Evolutionary conservation across 2,113 vertebrate species (phyloP).

Genomic region (Prolemur simus): DNA sequence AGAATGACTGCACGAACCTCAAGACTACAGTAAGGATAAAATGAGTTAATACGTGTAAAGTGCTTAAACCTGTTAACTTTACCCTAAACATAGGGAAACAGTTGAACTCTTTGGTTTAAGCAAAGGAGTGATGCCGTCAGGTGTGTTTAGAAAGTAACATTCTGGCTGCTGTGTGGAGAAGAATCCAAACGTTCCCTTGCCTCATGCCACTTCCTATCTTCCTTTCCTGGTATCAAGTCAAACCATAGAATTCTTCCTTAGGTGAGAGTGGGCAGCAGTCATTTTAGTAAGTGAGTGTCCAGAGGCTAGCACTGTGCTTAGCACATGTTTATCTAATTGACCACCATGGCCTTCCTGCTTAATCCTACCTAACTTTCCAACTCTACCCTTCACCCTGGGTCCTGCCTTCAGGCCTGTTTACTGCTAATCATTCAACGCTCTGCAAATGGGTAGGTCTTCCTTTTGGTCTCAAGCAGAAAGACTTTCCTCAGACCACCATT

Average conservation of each 20-base stretch:
- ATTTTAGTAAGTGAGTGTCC: background rate
- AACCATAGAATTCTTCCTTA: background rate
- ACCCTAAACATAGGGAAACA: background rate
- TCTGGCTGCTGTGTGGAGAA: background rate
- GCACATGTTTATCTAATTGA: background rate
- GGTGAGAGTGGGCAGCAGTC: background rate
- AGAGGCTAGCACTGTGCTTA: background rate
- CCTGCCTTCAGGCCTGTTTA: background rate
- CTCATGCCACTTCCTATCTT: background rate
- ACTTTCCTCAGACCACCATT: background rate
- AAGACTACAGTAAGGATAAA: background rate
- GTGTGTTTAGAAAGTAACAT: background rate
- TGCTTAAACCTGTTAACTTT: background rate
- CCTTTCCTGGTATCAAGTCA: background rate
- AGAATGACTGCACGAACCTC: background rate
- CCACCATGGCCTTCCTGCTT: background rate
- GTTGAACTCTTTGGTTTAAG: background rate
- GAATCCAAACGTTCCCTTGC: background rate
- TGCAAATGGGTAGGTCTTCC: background rate
- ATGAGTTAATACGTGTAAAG: background rate
- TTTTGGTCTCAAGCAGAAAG: background rate
- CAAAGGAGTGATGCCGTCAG: background rate
- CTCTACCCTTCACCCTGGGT: background rate
- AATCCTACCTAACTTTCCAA: background rate
- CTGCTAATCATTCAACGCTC: background rate